Evolutionary conservation across 2,888 invertebrate species (phyloP).

Genomic region (Trileptium ribeirensis): DNA sequence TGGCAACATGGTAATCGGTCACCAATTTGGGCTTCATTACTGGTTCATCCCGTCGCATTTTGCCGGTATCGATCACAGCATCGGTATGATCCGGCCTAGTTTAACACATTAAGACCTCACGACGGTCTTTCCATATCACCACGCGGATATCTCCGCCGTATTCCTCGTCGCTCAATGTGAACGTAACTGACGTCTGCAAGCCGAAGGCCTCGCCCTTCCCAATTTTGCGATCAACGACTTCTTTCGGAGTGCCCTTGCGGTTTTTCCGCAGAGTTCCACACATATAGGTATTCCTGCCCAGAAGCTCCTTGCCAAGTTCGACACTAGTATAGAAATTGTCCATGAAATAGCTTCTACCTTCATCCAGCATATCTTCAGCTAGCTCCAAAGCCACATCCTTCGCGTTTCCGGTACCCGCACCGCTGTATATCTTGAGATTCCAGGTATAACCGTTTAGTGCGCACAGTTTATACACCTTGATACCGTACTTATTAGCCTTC

Average conservation of each 20-base stretch:
- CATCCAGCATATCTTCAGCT: not conserved
- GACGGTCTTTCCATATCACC: conserved; percentile 48
- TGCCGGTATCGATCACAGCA: conserved; percentile 7
- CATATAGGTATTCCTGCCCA: conserved; percentile 38
- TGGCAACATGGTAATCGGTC: too few species aligned
- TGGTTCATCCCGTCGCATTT: conserved; percentile 37
- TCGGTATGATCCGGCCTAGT: conserved; percentile 44
- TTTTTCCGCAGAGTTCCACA: conserved; percentile 42
- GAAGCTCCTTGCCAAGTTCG: not conserved
- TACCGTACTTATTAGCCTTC: not conserved
- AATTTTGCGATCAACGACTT: conserved; percentile 45
- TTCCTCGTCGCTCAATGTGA: too few species aligned
- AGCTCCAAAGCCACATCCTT: not conserved
- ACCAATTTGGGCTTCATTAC: too few species aligned
- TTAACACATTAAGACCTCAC: conserved; percentile 45
- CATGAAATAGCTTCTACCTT: not conserved
- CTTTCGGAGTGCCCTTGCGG: conserved; percentile 44
- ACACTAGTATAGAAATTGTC: conserved; percentile 2
- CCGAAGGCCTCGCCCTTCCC: conserved; percentile 40
- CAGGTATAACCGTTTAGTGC: not conserved
- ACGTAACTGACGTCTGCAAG: conserved; percentile 44
- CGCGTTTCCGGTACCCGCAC: not conserved
- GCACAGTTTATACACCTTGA: not conserved
- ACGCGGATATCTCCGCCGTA: conserved; percentile 27
- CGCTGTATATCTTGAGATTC: not conserved